Conservation (phyloP, 2,888 invertebrate species). For the Leptura quadrifasciata region DNA sequence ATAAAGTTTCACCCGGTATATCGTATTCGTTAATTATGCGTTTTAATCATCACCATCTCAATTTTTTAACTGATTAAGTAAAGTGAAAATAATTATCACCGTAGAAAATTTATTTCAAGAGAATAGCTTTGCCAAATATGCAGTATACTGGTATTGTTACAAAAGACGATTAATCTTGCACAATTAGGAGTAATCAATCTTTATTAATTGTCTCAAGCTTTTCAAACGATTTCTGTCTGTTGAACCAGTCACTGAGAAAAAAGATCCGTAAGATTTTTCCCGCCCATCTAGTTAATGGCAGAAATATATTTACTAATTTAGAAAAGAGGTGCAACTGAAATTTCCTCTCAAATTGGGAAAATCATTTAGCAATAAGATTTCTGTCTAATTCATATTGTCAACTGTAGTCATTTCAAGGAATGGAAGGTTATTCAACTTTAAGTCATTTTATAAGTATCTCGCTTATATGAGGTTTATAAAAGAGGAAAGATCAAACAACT, state of each 20-base stretch:
- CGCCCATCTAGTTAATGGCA: conserved; percentile 11
- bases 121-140: background rate
- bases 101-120: background rate
- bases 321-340: background rate
- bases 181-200: conserved; percentile 35
- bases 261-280: background rate
- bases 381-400: no score
- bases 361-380: background rate
- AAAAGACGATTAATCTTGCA: conserved; percentile 19
- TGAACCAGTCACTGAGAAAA: conserved; percentile 10
- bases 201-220: conserved; percentile 29
- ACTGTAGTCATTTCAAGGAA: no score
- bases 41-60: no score
- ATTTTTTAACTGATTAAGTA: background rate
- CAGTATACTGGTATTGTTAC: background rate
- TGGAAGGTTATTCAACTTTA: no score
- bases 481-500: no score
- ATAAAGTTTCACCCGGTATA: no score
- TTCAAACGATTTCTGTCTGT: conserved; percentile 6
- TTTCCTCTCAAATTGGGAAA: background rate
- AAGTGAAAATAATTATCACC: background rate
- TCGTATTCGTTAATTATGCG: no score
- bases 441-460: no score
- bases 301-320: conserved; percentile 13
- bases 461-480: no score